A percentile compares a stretch with the other conserved stretches of the same genome.
Conservation (phyloP, 2,797 vertebrate genomes). For the Falco biarmicus region DNA sequence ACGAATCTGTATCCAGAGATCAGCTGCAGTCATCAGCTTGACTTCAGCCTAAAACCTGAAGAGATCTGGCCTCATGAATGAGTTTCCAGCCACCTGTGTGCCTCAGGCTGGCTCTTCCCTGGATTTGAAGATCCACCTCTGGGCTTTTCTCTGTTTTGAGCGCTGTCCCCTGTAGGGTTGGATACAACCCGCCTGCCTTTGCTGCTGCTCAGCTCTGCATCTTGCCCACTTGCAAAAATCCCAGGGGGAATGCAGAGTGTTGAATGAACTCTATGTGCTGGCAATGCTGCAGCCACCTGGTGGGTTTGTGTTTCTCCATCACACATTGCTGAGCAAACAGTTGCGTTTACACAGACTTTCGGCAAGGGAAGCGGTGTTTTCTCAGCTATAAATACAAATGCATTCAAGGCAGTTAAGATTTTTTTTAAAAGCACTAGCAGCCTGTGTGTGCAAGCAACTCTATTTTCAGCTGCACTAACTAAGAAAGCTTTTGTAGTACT, state of each 20-base stretch:
- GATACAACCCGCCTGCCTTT: background rate
- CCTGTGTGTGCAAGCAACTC: background rate
- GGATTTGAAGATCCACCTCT: background rate
- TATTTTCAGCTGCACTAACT: background rate
- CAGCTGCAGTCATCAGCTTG: background rate
- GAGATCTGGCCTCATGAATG: background rate
- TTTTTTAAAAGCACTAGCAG: background rate
- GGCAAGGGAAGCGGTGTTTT: background rate
- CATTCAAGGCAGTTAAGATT: background rate
- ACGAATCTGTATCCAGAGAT: background rate
- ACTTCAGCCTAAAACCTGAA: background rate
- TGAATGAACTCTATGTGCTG: background rate
- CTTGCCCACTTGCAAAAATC: background rate
- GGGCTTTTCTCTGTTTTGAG: background rate
- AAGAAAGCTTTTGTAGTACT: background rate
- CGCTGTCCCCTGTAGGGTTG: background rate
- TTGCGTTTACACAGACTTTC: background rate
- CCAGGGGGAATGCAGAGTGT: background rate
- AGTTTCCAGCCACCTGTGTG: background rate
- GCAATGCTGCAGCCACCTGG: background rate
- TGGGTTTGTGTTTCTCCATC: background rate
- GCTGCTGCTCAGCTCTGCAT: background rate
- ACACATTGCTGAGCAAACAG: background rate
- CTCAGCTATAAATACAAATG: constrained; percentile 27
- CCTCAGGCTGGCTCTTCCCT: background rate